phyloP scores from a whole-genome alignment of 2,888 invertebrate species.

The Rosalia funebris region DNA sequence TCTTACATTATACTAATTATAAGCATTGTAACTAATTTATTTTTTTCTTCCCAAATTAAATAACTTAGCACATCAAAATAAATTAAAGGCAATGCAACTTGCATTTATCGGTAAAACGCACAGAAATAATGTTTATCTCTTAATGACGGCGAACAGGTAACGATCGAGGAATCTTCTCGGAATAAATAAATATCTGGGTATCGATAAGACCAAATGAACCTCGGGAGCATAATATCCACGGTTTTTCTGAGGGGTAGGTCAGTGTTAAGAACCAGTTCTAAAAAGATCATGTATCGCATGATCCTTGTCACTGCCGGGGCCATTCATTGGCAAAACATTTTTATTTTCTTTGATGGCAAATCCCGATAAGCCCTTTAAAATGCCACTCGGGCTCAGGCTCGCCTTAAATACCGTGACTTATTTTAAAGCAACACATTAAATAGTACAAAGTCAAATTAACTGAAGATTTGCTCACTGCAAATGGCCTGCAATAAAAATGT shows the following conservation, averaged over 20 bases:
- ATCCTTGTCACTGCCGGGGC: conserved; percentile 33
- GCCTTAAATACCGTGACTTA: conserved; percentile 33
- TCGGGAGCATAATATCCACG: conserved; percentile 15
- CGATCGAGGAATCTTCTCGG: conserved; percentile 6
- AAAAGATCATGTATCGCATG: conserved; percentile 29
- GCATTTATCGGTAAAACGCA: no score
- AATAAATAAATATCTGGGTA: conserved; percentile 9
- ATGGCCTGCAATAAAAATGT: conserved; percentile 56
- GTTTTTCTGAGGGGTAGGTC: conserved; percentile 28
- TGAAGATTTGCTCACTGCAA: conserved; percentile 48
- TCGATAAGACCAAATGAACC: conserved; percentile 13
- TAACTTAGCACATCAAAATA: no score
- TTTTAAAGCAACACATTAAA: conserved; percentile 37
- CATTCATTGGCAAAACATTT: conserved; percentile 41
- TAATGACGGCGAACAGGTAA: not conserved
- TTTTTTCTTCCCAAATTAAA: no score
- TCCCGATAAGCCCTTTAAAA: conserved; percentile 46
- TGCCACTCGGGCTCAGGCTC: conserved; percentile 36
- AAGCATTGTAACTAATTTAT: no score
- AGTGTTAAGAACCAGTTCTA: conserved; percentile 31
- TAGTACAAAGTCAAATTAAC: conserved; percentile 46
- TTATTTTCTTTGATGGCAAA: conserved; percentile 38
- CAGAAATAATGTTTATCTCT: not conserved
- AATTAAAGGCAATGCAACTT: no score
- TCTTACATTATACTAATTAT: no score